phyloP scores from a whole-genome alignment of 2,888 invertebrate genomes.

The Pterobdella sp. region DNA sequence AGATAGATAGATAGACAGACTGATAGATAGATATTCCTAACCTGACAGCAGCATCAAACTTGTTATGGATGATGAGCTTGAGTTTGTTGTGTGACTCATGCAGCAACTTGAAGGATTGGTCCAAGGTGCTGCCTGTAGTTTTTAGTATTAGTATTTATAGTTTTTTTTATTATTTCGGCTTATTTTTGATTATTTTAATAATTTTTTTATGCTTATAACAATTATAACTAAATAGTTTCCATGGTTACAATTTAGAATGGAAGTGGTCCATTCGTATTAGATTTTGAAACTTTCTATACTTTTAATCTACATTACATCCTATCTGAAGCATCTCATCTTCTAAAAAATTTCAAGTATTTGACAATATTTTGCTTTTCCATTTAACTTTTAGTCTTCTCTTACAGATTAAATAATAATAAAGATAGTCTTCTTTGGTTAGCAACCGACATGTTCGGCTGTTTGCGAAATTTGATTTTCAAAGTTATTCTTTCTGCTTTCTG shows the following conservation, averaged over 20 bases:
- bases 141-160: not conserved
- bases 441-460: no score
- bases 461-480: no score
- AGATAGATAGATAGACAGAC: constrained; percentile 43
- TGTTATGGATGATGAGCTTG: constrained; percentile 62
- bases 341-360: not conserved
- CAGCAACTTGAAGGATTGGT: constrained; percentile 64
- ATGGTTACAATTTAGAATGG: no score
- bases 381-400: no score
- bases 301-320: constrained; percentile 2
- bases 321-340: no score
- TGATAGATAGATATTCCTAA: constrained; percentile 36
- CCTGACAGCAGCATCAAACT: constrained; percentile 48
- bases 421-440: no score
- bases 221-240: constrained; percentile 6
- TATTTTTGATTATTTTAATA: not conserved
- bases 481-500: no score
- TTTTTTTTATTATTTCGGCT: not conserved
- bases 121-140: constrained; percentile 59
- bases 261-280: not conserved
- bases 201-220: not conserved
- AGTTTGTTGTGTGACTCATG: constrained; percentile 70
- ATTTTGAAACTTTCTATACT: not conserved
- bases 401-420: no score
- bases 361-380: no score